Evolutionary conservation across 37 sponge, comb jelly and placozoan genomes (phyloP).

Genomic region (Halisarca cf. caerulea): DNA sequence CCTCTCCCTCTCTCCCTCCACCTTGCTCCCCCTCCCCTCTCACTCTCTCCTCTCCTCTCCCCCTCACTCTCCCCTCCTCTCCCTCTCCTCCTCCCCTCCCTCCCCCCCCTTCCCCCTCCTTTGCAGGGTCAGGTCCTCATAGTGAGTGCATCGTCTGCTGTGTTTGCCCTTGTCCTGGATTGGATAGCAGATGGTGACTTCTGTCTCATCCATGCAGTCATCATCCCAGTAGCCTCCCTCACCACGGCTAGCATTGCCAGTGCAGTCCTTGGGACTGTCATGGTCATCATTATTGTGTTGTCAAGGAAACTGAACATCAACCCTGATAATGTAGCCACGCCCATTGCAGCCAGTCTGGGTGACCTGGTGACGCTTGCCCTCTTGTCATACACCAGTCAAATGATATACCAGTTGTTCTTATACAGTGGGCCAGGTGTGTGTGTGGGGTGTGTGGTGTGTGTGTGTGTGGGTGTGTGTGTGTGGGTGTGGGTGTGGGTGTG

Average conservation of each 20-base stretch:
- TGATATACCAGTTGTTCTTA: constrained; percentile 8
- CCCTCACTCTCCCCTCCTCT: not conserved
- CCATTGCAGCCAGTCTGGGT: constrained; percentile 95
- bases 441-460: too few species aligned
- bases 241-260: constrained; percentile 79
- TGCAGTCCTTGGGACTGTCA: constrained; percentile 78
- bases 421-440: too few species aligned
- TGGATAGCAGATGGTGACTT: constrained; percentile 29
- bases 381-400: constrained; percentile 56
- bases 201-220: constrained; percentile 30
- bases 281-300: constrained; percentile 74
- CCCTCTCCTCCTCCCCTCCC: not conserved
- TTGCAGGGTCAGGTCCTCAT: constrained; percentile 90
- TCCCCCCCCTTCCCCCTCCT: not conserved
- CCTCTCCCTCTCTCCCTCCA: not conserved
- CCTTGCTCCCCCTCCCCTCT: too few species aligned
- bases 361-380: constrained; percentile 90
- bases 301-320: constrained; percentile 69
- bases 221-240: constrained; percentile 68
- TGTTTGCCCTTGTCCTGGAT: constrained; percentile 73
- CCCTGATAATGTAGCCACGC: constrained; percentile 98
- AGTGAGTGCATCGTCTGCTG: constrained; percentile 79
- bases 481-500: too few species aligned
- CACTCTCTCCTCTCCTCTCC: not conserved
- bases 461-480: constrained; percentile 32